These are phyloP conservation scores for Ciconia nigra DNA, from an alignment of 2,797 vertebrate genomes.

Conservation along the genomic window DNA sequence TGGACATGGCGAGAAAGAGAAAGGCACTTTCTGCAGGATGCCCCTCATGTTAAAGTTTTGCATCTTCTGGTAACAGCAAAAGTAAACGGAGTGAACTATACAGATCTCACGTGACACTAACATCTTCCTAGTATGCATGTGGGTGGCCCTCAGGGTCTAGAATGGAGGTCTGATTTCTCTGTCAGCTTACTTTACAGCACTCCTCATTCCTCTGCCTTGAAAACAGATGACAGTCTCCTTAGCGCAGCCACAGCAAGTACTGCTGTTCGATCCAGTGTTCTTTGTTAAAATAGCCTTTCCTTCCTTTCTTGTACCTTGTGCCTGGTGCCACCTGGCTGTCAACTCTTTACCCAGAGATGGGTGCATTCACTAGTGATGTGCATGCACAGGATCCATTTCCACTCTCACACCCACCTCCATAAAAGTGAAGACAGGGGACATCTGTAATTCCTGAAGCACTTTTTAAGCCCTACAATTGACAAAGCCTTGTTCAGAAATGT, in stretches of 20 bases:
- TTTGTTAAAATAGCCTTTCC: background rate
- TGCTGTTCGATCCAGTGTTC: rapidly evolving
- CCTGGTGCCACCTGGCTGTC: background rate
- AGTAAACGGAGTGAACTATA: background rate
- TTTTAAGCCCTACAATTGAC: background rate
- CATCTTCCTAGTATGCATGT: background rate
- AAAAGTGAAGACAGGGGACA: background rate
- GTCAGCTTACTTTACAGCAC: background rate
- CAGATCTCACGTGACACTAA: background rate
- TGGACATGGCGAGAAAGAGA: background rate
- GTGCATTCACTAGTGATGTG: background rate
- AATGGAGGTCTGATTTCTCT: background rate
- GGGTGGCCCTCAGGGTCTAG: background rate
- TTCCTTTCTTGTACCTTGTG: background rate
- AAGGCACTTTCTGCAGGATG: background rate
- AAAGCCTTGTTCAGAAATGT: background rate
- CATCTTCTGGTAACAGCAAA: background rate
- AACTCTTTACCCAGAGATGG: background rate
- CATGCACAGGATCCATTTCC: background rate
- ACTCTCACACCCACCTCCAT: background rate
- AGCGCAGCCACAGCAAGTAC: background rate
- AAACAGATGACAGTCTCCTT: background rate
- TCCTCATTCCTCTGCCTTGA: background rate
- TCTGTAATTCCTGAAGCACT: background rate
- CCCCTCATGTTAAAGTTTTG: background rate